Conservation (phyloP, 2,113 vertebrate species). For the Periophthalmus modestus region DNA sequence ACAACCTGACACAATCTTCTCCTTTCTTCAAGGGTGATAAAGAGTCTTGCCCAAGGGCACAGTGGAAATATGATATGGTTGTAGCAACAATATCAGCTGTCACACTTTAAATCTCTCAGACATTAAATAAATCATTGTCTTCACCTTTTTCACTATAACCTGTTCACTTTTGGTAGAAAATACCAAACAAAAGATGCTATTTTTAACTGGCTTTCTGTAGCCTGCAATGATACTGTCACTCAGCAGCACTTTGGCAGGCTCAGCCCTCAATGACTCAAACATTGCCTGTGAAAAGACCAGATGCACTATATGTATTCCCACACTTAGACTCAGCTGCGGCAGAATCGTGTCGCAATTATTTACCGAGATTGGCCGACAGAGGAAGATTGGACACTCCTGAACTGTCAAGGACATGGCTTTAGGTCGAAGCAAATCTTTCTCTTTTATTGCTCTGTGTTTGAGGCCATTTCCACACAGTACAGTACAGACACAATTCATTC, state of each 20-base stretch:
- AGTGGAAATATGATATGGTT: not conserved
- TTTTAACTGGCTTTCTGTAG: constrained; percentile 56
- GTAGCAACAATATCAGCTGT: not conserved
- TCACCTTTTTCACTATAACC: not conserved
- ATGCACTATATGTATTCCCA: constrained; percentile 26
- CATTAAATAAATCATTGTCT: not conserved
- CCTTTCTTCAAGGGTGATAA: not conserved
- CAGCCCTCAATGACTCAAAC: constrained; percentile 57
- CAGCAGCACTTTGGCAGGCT: constrained; percentile 30
- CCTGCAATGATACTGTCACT: constrained; percentile 56
- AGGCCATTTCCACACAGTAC: constrained; percentile 26
- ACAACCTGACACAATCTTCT: not conserved
- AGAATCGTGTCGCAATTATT: constrained; percentile 36
- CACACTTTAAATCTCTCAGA: not conserved
- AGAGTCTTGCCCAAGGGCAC: not conserved
- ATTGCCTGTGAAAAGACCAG: constrained; percentile 12
- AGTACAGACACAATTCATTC: constrained; percentile 16
- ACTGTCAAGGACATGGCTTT: constrained; percentile 59
- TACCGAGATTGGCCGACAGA: constrained; percentile 41
- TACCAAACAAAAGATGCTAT: constrained; percentile 29
- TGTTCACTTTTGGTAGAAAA: not conserved
- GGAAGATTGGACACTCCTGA: constrained; percentile 56
- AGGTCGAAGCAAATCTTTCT: constrained; percentile 42
- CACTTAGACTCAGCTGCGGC: constrained; percentile 51
- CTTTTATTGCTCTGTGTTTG: constrained; percentile 56